Evolutionary conservation across 1,140 invertebrate genomes (phyloP).

Genomic region (Cydia amplana): DNA sequence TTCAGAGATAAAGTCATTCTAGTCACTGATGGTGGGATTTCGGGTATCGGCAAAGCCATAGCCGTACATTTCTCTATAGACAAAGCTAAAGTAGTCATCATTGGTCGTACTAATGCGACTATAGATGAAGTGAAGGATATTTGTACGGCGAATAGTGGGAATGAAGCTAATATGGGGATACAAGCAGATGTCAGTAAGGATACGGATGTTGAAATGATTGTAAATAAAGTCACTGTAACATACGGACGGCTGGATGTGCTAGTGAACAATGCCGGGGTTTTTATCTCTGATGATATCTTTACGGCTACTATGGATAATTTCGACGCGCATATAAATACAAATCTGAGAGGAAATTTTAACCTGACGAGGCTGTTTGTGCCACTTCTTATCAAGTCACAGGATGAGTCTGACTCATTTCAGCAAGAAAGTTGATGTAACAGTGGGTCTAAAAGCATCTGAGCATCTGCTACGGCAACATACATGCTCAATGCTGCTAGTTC

Average conservation of each 20-base stretch:
- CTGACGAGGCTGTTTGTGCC: constrained; percentile 85
- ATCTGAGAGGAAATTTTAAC: constrained; percentile 84
- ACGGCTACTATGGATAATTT: constrained; percentile 83
- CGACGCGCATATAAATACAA: constrained; percentile 83
- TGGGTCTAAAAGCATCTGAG: too few relatives aligned
- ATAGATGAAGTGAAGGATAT: constrained; percentile 11
- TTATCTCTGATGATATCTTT: constrained; percentile 84
- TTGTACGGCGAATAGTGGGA: constrained; percentile 23
- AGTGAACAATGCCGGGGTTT: constrained; percentile 86
- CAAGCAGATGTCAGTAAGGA: constrained; percentile 82
- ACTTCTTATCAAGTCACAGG: constrained; percentile 77
- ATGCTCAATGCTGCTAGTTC: too few relatives aligned
- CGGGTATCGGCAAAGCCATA: constrained; percentile 26
- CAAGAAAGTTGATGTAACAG: too few relatives aligned
- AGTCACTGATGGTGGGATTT: constrained; percentile 18
- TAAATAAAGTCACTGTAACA: constrained; percentile 75
- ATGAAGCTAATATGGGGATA: constrained; percentile 12
- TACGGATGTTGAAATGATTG: constrained; percentile 79
- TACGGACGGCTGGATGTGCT: constrained; percentile 79
- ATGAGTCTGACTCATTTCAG: not conserved
- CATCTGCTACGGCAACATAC: too few relatives aligned
- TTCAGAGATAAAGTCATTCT: constrained; percentile 27
- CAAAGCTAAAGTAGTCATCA: constrained; percentile 21
- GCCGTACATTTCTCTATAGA: constrained; percentile 33
- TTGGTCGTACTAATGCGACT: constrained; percentile 2